phyloP scores from a whole-genome alignment of 2,797 vertebrate species.

The Acanthurus tractus region DNA sequence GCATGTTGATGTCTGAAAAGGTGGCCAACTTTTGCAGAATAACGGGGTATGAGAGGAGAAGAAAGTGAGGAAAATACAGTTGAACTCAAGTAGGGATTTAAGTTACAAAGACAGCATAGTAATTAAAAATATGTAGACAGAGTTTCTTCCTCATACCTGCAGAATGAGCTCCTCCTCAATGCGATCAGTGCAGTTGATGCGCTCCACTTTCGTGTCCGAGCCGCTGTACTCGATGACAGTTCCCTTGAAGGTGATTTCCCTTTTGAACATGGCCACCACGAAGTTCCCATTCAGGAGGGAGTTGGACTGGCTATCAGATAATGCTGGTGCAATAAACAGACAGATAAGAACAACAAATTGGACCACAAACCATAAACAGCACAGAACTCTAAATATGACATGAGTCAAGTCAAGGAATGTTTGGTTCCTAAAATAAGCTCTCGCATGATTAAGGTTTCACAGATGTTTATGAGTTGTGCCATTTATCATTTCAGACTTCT shows the following conservation, averaged over 20 bases:
- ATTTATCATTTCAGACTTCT: constrained; percentile 43
- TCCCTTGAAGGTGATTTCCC: constrained; percentile 93
- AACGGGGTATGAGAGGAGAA: no score
- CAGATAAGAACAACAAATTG: constrained; percentile 2
- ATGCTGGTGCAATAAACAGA: constrained; percentile 82
- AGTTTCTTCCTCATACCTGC: constrained; percentile 84
- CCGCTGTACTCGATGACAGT: constrained; percentile 95
- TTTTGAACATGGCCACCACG: constrained; percentile 97
- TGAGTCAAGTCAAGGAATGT: constrained; percentile 19
- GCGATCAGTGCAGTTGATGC: constrained; percentile 95
- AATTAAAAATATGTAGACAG: not conserved
- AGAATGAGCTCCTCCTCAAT: constrained; percentile 92
- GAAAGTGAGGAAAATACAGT: not conserved
- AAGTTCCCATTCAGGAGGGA: constrained; percentile 97
- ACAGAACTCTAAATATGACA: constrained; percentile 7
- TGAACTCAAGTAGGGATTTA: not conserved
- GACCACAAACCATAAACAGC: constrained; percentile 16
- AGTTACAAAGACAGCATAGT: not conserved
- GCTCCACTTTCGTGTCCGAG: constrained; percentile 92
- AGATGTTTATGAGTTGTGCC: constrained; percentile 35
- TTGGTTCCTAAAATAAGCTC: constrained; percentile 21
- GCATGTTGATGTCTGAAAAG: no score
- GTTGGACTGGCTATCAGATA: constrained; percentile 93
- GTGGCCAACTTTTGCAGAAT: no score
- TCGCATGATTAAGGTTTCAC: constrained; percentile 22